Evolutionary conservation across 1,140 invertebrate genomes (phyloP).

Genomic region (Trachymyrmex septentrionalis): DNA sequence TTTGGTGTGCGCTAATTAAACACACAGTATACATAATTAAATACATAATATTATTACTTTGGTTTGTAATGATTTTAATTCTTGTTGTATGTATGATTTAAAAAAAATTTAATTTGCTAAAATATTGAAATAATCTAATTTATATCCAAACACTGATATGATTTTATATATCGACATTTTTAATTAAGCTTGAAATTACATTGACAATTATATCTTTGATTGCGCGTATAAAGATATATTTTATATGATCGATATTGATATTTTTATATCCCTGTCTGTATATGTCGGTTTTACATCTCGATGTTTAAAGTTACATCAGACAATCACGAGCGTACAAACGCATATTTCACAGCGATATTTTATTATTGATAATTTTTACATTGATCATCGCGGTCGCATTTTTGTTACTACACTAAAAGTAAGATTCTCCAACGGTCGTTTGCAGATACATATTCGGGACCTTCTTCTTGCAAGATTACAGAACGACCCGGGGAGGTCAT

Average conservation of each 20-base stretch:
- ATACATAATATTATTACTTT: no score
- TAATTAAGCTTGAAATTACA: background rate
- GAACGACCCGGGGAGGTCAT: conserved; percentile 64
- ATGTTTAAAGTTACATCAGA: background rate
- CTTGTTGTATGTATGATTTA: background rate
- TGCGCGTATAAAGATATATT: background rate
- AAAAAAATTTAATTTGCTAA: background rate
- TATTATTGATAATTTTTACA: background rate
- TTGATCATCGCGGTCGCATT: background rate
- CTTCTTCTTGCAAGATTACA: conserved; percentile 16
- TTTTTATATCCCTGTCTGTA: background rate
- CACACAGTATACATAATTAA: background rate
- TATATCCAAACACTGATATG: background rate
- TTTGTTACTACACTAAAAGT: background rate
- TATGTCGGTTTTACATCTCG: background rate
- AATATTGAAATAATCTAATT: background rate
- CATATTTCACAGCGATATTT: background rate
- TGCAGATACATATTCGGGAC: conserved; percentile 7
- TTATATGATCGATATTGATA: background rate
- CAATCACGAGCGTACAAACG: background rate
- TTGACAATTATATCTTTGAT: background rate
- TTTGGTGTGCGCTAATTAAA: conserved; percentile 14
- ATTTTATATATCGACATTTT: background rate
- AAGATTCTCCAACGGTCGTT: background rate
- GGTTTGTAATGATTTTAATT: background rate